phyloP scores from a whole-genome alignment of 92 coral and sea anemone genomes.

The Anthopleura xanthogrammica region DNA sequence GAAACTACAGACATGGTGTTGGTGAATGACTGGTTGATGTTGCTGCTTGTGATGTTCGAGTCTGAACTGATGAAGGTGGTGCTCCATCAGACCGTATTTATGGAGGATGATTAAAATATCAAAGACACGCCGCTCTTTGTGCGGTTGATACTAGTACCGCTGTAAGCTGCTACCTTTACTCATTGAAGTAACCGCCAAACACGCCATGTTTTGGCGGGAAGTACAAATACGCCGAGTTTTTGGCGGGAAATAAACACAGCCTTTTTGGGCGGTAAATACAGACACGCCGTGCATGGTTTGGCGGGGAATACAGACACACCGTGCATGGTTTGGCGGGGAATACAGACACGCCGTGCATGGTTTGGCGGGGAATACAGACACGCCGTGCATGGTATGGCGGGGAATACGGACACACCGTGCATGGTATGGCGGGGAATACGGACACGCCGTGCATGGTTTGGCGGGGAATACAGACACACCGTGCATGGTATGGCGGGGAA shows the following conservation, averaged over 20 bases:
- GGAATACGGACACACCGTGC: neutral
- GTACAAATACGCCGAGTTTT: neutral
- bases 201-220: neutral
- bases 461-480: too few species aligned
- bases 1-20: conserved; percentile 15
- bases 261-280: too few species aligned
- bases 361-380: neutral
- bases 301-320: neutral
- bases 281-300: neutral
- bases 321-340: neutral
- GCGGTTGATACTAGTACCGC: neutral
- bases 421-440: neutral
- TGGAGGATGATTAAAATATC: neutral
- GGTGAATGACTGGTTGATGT: neutral
- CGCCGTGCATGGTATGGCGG: neutral
- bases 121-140: neutral
- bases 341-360: neutral
- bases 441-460: neutral
- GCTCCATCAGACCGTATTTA: neutral
- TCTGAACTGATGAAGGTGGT: conserved; percentile 4
- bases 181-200: neutral
- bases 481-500: neutral
- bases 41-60: neutral
- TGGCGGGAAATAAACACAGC: neutral
- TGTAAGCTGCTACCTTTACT: neutral